phyloP scores from a whole-genome alignment of 2,797 vertebrate genomes.

The Argentina silus region DNA sequence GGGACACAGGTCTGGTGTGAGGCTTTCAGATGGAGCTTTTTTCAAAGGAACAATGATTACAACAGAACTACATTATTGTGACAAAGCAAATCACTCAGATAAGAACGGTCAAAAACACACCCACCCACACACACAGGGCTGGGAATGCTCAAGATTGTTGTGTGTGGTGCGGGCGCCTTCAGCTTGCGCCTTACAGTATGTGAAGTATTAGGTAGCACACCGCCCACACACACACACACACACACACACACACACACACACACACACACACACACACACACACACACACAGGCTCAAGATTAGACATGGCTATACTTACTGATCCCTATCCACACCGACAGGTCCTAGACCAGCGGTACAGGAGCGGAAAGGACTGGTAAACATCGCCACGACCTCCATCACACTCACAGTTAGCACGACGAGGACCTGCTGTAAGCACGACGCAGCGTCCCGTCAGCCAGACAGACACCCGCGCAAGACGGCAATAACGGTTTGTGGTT shows the following conservation, averaged over 20 bases:
- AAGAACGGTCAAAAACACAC: slow-evolving; percentile 59
- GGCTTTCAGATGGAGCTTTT: slow-evolving; percentile 30
- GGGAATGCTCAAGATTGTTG: slow-evolving; percentile 31
- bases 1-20: slow-evolving; percentile 54
- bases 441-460: slow-evolving; percentile 5
- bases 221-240: too few species aligned
- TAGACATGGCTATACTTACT: slow-evolving; percentile 18
- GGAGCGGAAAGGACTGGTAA: neutral
- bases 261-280: slow-evolving; percentile 16
- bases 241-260: too few species aligned
- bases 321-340: slow-evolving; percentile 6
- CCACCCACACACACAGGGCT: slow-evolving; percentile 26
- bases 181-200: slow-evolving; percentile 33
- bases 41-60: slow-evolving; percentile 33
- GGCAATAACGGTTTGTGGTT: neutral
- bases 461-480: neutral
- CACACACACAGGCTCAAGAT: slow-evolving; percentile 21
- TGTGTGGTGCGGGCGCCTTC: slow-evolving; percentile 31
- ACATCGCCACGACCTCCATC: slow-evolving; percentile 4
- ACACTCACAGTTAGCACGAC: slow-evolving; percentile 55
- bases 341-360: neutral
- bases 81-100: slow-evolving; percentile 49
- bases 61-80: slow-evolving; percentile 43
- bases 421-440: slow-evolving; percentile 71
- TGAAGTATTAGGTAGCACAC: slow-evolving; percentile 14